Conservation (phyloP, 2,113 vertebrate genomes). For the Riparia riparia region DNA sequence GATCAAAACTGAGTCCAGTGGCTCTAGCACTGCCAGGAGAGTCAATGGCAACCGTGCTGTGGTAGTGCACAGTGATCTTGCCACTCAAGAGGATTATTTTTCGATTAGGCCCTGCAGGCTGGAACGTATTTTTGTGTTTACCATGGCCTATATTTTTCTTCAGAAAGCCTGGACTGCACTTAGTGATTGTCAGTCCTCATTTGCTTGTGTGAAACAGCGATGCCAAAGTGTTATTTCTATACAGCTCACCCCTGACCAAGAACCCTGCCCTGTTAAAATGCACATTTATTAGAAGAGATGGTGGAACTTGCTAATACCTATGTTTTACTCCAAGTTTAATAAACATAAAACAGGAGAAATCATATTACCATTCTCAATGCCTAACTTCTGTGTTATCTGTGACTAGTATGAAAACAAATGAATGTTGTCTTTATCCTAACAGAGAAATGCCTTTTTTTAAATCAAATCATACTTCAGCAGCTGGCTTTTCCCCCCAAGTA, state of each 20-base stretch:
- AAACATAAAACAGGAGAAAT: not conserved
- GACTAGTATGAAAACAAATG: not conserved
- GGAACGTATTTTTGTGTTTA: conserved; percentile 37
- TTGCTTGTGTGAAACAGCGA: not conserved
- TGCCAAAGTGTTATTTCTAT: not conserved
- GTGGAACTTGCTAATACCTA: not conserved
- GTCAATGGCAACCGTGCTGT: not conserved
- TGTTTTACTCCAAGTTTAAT: not conserved
- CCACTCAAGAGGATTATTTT: conserved; percentile 18
- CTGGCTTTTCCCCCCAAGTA: not conserved
- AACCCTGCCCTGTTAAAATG: not conserved
- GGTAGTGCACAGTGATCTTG: not conserved
- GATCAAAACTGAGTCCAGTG: not conserved
- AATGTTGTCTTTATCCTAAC: not conserved
- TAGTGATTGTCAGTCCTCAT: not conserved
- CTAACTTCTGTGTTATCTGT: not conserved
- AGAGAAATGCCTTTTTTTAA: not conserved
- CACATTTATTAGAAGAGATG: not conserved
- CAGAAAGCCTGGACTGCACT: not conserved
- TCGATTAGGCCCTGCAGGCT: not conserved
- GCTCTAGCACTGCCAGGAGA: not conserved
- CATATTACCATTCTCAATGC: not conserved
- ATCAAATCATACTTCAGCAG: not conserved
- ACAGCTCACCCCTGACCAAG: not conserved
- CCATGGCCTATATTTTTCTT: not conserved